Conservation (phyloP, 2,888 invertebrate genomes). For the Aelia acuminata region DNA sequence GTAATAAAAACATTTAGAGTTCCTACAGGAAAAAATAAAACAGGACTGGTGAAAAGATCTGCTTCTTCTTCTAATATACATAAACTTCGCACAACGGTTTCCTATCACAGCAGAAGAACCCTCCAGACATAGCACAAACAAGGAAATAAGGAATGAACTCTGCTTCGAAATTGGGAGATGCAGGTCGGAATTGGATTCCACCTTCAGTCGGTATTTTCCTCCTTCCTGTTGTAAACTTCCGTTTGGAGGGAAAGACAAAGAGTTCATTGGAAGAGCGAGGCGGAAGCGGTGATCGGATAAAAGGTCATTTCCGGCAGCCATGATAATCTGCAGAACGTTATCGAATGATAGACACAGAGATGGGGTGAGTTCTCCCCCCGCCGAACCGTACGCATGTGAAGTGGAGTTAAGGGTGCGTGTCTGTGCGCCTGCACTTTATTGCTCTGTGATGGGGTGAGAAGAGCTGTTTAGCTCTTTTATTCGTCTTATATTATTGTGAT, state of each 20-base stretch:
- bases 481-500: no score
- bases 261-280: constrained; percentile 14
- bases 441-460: not conserved
- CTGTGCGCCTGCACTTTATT: not conserved
- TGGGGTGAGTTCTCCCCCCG: not conserved
- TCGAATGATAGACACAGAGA: constrained; percentile 1
- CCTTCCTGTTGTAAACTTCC: not conserved
- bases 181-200: not conserved
- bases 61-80: not conserved
- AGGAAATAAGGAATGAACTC: no score
- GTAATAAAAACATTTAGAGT: no score
- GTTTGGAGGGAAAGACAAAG: not conserved
- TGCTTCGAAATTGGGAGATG: not conserved
- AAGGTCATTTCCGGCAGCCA: constrained; percentile 62
- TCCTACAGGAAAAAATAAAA: no score
- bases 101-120: not conserved
- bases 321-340: constrained; percentile 24
- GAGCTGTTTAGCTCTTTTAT: no score
- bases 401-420: not conserved
- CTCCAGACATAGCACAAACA: not conserved
- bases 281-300: constrained; percentile 61
- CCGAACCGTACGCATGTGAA: no score
- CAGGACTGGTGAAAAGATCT: not conserved
- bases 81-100: not conserved
- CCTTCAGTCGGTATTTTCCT: not conserved